Evolutionary conservation across 2,113 vertebrate species (phyloP), one percentile per base, ranked within the genome.

Genomic region (Trogon surrucura): DNA sequence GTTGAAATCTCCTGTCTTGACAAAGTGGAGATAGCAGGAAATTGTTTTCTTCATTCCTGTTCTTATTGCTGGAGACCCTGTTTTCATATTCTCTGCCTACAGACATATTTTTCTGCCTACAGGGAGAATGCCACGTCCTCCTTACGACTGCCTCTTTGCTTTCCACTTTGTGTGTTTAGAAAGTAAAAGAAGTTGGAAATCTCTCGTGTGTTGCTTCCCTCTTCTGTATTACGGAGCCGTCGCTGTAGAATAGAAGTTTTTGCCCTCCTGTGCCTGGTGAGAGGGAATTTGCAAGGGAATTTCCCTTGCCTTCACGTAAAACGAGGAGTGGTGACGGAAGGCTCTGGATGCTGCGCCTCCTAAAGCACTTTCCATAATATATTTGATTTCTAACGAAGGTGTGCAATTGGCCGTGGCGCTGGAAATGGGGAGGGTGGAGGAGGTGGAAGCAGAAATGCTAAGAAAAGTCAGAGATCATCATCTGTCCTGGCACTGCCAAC

Each of bases 1-100:
- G 80, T 80, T 72, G 67, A 93, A 91, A 77, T 77, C 71, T 85
- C 61, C 74, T 75, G 23, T 92, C 58, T 72, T 88, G 86, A 70
- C 83, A 72, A 80, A 48, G 50, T 25, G 72, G 41, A 80, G 71
- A 44, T 54, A 83, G 62, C 47, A 96, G 93, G 83, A 92, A 92
- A 91, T 96, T 92, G 91, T 89, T 93, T 96, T 80, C 84, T 78
- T 58, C 0, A 0, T 83, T n/a, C 23, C 56, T 54, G 21, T 65
- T 85, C 45, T 80, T 75, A 20, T 22, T 94, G 60, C 80, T 83
- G 56, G 50, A 66, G 26, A 65, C 36, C 45, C 41, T n/a, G 51
- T 60, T 82, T 65, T 70, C 50, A 51, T 77, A 34, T 82, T 91
- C 29, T 51, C 67, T 93, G 62, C 53, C 48, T 75, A 11, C 56